Conservation (phyloP, 1,140 invertebrate species). For the Macrosteles quadrilineatus region DNA sequence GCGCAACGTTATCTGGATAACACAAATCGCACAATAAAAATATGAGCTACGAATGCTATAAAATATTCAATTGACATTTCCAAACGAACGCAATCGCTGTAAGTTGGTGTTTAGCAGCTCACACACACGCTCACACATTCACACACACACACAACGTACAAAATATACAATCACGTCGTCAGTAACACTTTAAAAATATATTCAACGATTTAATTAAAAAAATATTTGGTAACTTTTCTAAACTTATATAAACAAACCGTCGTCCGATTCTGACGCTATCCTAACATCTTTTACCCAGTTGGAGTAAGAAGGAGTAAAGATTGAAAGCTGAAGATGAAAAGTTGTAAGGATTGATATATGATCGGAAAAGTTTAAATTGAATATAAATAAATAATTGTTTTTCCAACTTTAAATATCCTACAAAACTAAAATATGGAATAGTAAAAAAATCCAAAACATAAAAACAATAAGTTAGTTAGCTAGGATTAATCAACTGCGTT, state of each 20-base stretch:
- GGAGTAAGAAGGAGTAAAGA: too few species aligned
- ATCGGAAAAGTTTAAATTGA: too few species aligned
- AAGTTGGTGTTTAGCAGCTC: conserved; percentile 12
- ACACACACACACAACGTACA: background rate
- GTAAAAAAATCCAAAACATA: too few species aligned
- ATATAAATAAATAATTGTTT: too few species aligned
- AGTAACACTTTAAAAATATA: conserved; percentile 24
- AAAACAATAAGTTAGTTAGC: too few species aligned
- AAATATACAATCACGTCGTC: conserved; percentile 25
- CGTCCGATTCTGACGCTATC: too few species aligned
- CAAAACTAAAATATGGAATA: too few species aligned
- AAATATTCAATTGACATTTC: conserved; percentile 24
- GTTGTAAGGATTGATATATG: too few species aligned
- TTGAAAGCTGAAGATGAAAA: too few species aligned
- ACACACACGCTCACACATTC: background rate
- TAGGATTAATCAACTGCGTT: too few species aligned
- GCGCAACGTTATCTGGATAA: background rate
- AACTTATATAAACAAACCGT: conserved; percentile 12
- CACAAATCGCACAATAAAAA: conserved; percentile 4
- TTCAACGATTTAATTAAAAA: conserved; percentile 26
- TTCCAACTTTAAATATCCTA: too few species aligned
- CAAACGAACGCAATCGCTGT: conserved; percentile 4
- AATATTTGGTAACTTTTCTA: conserved; percentile 24
- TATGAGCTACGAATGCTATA: conserved; percentile 16
- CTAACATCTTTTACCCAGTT: too few species aligned